A percentile compares a stretch with the other conserved stretches of the same genome.
phyloP scores from a whole-genome alignment of 1,140 invertebrate genomes.

The Rhopalosiphum padi region DNA sequence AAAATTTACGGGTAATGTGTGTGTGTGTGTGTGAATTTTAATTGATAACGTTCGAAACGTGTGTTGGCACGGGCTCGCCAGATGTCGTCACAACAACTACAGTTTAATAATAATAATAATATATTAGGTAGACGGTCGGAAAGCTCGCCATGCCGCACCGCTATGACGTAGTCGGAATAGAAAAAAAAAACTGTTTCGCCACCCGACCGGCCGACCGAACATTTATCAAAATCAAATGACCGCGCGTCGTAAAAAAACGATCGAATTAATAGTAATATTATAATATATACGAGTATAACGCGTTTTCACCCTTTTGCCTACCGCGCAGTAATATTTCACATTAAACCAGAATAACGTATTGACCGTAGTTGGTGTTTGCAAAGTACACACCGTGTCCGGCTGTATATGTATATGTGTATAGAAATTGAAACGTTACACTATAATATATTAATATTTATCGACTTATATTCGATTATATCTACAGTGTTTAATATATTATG shows the following conservation, averaged over 20 bases:
- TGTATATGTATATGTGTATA: not conserved
- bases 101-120: not conserved
- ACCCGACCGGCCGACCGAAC: not conserved
- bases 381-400: not conserved
- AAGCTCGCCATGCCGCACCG: not conserved
- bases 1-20: not conserved
- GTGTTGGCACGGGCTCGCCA: not conserved
- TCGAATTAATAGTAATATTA: slow-evolving; percentile 22
- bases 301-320: not conserved
- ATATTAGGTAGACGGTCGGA: not conserved
- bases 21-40: not conserved
- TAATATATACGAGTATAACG: not conserved
- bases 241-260: not conserved
- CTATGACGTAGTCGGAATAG: not conserved
- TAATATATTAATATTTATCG: too few species aligned
- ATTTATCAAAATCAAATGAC: slow-evolving; percentile 5
- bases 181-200: not conserved
- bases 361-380: not conserved
- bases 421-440: too few species aligned
- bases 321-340: not conserved
- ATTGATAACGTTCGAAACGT: not conserved
- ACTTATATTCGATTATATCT: too few species aligned
- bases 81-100: not conserved
- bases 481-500: too few species aligned
- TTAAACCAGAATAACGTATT: too few species aligned